Evolutionary conservation across 1,140 invertebrate species (phyloP).

Genomic region (Reticulitermes speratus): DNA sequence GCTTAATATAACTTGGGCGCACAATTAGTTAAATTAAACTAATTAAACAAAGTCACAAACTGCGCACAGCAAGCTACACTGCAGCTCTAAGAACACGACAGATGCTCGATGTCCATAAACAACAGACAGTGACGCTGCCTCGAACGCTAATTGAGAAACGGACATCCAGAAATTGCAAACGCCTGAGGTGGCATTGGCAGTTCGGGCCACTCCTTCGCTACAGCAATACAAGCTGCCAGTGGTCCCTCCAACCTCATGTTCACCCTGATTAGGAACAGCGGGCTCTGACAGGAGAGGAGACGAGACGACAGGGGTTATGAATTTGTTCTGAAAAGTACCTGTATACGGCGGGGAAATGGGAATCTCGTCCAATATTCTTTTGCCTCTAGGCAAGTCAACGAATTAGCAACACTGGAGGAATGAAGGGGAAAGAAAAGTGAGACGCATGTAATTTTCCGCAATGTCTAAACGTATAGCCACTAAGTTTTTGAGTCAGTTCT

Average conservation of each 20-base stretch:
- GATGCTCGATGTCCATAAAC: neutral
- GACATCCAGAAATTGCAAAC: neutral
- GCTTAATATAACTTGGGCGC: neutral
- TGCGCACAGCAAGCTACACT: neutral
- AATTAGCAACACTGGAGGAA: neutral
- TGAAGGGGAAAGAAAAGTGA: neutral
- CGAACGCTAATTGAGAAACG: slow-evolving; percentile 6
- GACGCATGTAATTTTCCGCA: slow-evolving; percentile 5
- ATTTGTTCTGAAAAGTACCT: neutral
- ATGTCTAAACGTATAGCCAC: neutral
- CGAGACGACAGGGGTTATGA: neutral
- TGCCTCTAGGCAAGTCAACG: neutral
- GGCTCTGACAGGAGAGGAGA: neutral
- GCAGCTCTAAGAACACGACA: neutral
- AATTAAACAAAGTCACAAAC: neutral
- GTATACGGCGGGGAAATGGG: neutral
- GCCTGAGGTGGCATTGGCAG: neutral
- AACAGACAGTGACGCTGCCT: neutral
- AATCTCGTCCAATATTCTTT: neutral
- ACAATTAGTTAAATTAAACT: neutral
- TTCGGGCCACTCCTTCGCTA: neutral
- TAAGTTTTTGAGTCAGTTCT: neutral
- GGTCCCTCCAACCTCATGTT: neutral
- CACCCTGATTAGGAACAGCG: neutral
- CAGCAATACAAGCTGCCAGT: neutral